A percentile compares a stretch with the other conserved stretches of the same genome.
Conservation (phyloP, 2,888 invertebrate species). For the Metellina segmentata region DNA sequence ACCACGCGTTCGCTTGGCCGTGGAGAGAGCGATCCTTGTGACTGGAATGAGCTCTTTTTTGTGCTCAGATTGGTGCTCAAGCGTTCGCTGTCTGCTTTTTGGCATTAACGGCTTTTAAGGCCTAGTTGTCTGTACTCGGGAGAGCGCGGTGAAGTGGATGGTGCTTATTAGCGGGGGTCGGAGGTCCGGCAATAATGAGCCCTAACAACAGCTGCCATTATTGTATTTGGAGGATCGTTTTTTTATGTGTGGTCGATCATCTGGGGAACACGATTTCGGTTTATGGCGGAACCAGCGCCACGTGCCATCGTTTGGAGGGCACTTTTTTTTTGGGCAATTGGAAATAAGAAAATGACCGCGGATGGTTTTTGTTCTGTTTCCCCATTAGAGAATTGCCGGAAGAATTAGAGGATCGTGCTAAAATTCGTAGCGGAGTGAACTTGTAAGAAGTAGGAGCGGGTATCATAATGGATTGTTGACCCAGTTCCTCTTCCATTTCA, state of each 20-base stretch:
- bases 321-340: no score
- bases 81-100: background rate
- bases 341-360: no score
- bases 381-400: background rate
- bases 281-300: conserved; percentile 36
- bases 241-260: background rate
- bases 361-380: background rate
- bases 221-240: conserved; percentile 33
- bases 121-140: conserved; percentile 11
- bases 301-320: conserved; percentile 14
- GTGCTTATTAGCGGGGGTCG: conserved; percentile 1
- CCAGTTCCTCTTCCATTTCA: no score
- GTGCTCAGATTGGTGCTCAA: no score
- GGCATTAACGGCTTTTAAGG: conserved; percentile 69
- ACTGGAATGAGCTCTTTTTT: no score
- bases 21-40: no score
- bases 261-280: no score
- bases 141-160: background rate
- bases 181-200: conserved; percentile 18
- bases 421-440: no score
- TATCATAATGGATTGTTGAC: no score
- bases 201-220: conserved; percentile 66
- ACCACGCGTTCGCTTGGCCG: no score
- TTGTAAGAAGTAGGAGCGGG: no score
- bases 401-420: background rate